Evolutionary conservation across 2,113 vertebrate genomes (phyloP), one percentile per base, ranked within the genome.

Genomic region (Melanocharis versteri): DNA sequence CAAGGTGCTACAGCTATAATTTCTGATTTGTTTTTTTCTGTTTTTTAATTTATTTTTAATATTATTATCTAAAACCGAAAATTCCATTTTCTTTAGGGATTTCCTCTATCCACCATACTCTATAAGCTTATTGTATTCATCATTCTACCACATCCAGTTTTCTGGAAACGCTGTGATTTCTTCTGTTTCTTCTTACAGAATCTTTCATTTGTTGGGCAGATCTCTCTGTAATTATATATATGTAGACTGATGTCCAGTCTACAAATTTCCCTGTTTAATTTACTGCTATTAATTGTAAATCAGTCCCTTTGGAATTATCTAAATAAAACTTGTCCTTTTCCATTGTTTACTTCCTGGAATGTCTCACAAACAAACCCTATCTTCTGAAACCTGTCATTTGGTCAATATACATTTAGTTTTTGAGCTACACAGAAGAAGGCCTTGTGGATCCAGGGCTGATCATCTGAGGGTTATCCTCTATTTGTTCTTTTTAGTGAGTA

Each of bases 401-500:
- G 54, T 91, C 81, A 89, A 91, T 91, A 73, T 33, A 45, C 83
- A 80, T 87, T 71, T 84, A 69, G 20, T 26, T 94, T 95, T 86
- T 76, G 50, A 35, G 15, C 33, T 94, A 45, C 45, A 73, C 23
- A 93, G 47, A 83, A 19, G 30, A 90, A 86, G 33, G 30, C 12
- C 26, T 76, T 69, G 30, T 93, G 54, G 27, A 93, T 79, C 84
- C 5, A 47, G 13, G 13, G 51, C 11, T 80, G 90, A 86, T 83
- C 87, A 95, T 92, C 83, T 89, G 58, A 91, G 53, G 40, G 37
- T 91, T 97, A 79, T 84, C 65, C 53, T 95, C 94, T 94, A 96
- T 96, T 96, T 96, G 95, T 93, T 94, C 94, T 91, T 95, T 94
- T 96, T 85, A 96, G 94, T 77, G 48, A 76, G 75, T 40, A 79